Evolutionary conservation across 2,888 invertebrate genomes (phyloP).

Genomic region (Synanthedon myopaeformis): DNA sequence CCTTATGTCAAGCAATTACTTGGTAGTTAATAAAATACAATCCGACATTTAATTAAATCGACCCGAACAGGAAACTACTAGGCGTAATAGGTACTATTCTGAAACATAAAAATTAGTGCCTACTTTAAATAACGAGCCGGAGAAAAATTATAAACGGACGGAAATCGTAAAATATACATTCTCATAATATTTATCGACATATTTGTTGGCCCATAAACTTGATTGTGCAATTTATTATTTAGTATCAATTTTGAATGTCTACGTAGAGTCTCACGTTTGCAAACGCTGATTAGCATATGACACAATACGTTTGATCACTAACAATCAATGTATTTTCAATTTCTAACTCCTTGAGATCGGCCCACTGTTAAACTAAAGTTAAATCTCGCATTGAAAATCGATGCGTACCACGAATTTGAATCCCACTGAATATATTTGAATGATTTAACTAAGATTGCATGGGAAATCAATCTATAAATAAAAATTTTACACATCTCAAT

Average conservation of each 20-base stretch:
- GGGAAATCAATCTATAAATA: constrained; percentile 36
- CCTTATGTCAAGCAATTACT: no score
- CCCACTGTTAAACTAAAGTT: constrained; percentile 6
- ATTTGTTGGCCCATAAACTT: neutral
- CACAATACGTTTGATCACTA: neutral
- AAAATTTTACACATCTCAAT: constrained; percentile 31
- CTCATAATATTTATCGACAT: neutral
- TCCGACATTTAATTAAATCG: no score
- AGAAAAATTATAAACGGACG: no score
- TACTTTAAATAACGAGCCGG: no score
- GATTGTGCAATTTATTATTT: neutral
- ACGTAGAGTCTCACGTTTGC: neutral
- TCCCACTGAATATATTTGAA: constrained; percentile 24
- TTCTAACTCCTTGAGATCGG: constrained; percentile 12
- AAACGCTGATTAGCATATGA: neutral
- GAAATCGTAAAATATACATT: neutral
- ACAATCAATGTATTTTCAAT: neutral
- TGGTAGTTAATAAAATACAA: no score
- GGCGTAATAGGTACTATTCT: no score
- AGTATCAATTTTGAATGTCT: neutral
- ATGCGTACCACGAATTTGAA: constrained; percentile 20
- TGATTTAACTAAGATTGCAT: constrained; percentile 27
- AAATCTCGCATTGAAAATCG: constrained; percentile 13
- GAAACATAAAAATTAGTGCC: no score
- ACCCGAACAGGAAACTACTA: no score